Base-by-base conservation (phyloP, 1,140 invertebrate genomes). In the Aricia agestis region DNA sequence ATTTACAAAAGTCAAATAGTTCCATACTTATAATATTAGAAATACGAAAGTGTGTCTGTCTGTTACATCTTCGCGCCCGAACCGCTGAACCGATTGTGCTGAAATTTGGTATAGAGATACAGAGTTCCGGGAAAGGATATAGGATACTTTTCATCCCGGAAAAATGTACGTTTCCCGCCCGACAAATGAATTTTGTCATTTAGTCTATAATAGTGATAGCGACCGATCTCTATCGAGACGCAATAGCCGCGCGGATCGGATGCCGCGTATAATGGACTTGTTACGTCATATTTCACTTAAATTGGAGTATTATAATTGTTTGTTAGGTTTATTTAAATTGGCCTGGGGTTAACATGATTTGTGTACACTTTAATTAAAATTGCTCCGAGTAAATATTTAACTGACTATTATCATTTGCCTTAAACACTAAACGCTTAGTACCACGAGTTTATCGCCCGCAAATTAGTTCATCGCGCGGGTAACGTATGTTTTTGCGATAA, bases 251-350 rank as follows among this genome's bases (percentile, higher is more conserved):
- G 1, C 45, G 18, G 61, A 58, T 41, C 68, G 58, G 32, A 15
- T 18, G 32, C 68, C 32, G 36, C 58, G 41, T 63, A 69, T 69
- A 69, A 69, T 69, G 59, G 68, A 69, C 41, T 69, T 69, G 59
- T 69, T 69, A 63, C 15, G 31, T 69, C 41, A 69, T 69, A 69
- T 63, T 61, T 69, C 68, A 69, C 41, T 65, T 69, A 69, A 18
- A 65, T 63, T 63, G 17, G 59, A 63, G 19, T 63, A 63, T 63
- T 63, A 63, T 36, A 36, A 36, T 63, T 63, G 17, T 63, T 63
- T 63, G 59, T 19, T 63, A 63, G 59, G 18, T 19, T 19, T 63
- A 19, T 19, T 63, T 63, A 63, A 63, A 63, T 63, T 63, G 59
- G 19, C 17, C 17, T 5, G 18, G 59, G 18, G 59, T 19, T 63